Base-by-base conservation (phyloP, 2,888 invertebrate species). In the Morpho achilles region DNA sequence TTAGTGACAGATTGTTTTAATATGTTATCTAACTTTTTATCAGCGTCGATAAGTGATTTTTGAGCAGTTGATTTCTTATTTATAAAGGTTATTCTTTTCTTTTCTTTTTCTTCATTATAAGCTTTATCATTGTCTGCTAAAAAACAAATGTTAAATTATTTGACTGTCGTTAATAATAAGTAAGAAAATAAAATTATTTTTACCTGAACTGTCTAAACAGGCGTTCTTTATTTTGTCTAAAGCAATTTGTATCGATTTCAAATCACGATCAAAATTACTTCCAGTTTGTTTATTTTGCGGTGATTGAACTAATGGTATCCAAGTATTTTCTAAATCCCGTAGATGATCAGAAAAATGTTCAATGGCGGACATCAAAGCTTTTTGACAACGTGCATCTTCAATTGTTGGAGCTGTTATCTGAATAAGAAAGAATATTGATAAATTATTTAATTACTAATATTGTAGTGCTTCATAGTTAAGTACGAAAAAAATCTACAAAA, bases 341-440 rank as follows among this genome's bases (percentile, higher is more conserved):
- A 43, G 32, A n/a, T 16, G 51, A 2, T 51, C 42, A 5, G 60
- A 47, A 8, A 64, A 60, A 39, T 48, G 22, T 7, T 64, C 53
- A 32, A 64, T 53, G 10, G 64, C 53, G 23, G 57, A 53, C 8
- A 59, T 41, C 39, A 66, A 45, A 9, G 58, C 51, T 22, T 50
- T 45, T 50, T 66, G 54, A 46, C 65, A 64, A 7, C 47, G 45
- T n/a, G 44, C 42, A 9, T 66, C 53, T 10, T 59, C 50, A 7
- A 64, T 62, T 42, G 39, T 64, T 39, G 62, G 53, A 3, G 60
- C 62, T 39, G 60, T 55, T 47, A 69, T 46, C 63, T 58, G 23
- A 60, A 61, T 1, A 39, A 3, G 32, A 32, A 39, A 3, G 32
- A 32, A 32, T 32, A 32, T 32, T 32, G 32, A 32, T 5, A 32